Conservation (phyloP, 2,797 vertebrate species). For the Dallia pectoralis region DNA sequence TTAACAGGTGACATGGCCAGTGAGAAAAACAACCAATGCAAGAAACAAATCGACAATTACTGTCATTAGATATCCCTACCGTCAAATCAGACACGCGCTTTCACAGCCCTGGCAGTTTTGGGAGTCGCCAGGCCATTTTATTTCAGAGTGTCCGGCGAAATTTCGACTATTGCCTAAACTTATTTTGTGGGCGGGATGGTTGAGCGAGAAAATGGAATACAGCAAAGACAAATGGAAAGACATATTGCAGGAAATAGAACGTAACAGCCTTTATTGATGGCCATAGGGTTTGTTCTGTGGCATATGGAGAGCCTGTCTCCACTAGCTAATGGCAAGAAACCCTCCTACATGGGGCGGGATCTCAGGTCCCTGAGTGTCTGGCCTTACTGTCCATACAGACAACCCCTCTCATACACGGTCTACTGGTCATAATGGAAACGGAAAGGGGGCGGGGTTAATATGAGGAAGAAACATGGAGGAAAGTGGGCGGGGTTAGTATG, state of each 20-base stretch:
- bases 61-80: constrained; percentile 53
- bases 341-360: background rate
- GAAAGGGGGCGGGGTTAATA: constrained; percentile 25
- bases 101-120: constrained; percentile 49
- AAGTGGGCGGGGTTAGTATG: too few species aligned
- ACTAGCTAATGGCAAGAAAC: background rate
- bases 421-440: constrained; percentile 13
- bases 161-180: constrained; percentile 57
- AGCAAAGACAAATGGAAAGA: constrained; percentile 7
- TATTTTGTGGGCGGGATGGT: constrained; percentile 18
- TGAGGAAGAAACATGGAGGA: constrained; percentile 4
- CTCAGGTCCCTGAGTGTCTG: background rate
- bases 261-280: background rate
- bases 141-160: constrained; percentile 62
- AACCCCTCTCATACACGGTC: background rate
- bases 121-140: constrained; percentile 58
- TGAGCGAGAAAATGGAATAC: constrained; percentile 9
- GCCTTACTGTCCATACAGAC: background rate
- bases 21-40: constrained; percentile 23
- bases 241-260: background rate
- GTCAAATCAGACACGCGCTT: constrained; percentile 49
- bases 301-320: background rate
- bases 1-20: constrained; percentile 27
- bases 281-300: background rate
- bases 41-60: constrained; percentile 54